A percentile compares a stretch with the other conserved stretches of the same genome.
These are phyloP conservation scores for Drosophila nasuta DNA, from an alignment of 1,140 invertebrate species.

Conservation along the genomic window DNA sequence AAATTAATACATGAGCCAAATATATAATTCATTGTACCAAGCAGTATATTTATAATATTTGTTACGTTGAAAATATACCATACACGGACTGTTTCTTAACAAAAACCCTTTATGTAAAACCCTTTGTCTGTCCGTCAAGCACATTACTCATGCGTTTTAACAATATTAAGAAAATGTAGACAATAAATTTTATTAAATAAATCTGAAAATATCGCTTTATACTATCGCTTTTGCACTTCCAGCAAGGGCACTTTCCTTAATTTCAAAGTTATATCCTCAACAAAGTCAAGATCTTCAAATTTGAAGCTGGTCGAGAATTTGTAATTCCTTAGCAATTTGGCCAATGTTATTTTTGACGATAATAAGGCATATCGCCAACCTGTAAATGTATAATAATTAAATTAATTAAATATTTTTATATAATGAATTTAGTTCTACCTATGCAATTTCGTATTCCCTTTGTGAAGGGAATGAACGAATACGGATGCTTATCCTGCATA, in stretches of 20 bases:
- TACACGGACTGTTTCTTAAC: too few species aligned
- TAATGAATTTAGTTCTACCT: constrained; percentile 46
- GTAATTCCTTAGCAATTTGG: constrained; percentile 72
- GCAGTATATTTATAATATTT: too few species aligned
- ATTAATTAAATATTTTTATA: background rate
- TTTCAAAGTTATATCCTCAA: constrained; percentile 80
- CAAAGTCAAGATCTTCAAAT: constrained; percentile 70
- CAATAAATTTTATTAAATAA: background rate
- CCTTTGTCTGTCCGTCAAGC: too few species aligned
- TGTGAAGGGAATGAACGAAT: constrained; percentile 78
- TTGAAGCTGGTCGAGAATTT: constrained; percentile 68
- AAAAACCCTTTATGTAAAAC: too few species aligned
- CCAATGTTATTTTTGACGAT: constrained; percentile 68
- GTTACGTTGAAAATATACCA: too few species aligned
- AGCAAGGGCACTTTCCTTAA: constrained; percentile 60
- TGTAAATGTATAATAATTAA: constrained; percentile 27
- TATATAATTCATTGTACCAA: too few species aligned
- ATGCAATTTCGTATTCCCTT: constrained; percentile 80
- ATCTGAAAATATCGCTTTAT: background rate
- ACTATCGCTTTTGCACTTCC: constrained; percentile 42
- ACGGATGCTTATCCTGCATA: constrained; percentile 66
- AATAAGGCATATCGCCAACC: constrained; percentile 79
- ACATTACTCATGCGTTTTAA: too few species aligned
- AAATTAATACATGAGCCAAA: too few species aligned
- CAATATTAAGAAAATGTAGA: background rate